Base-by-base conservation (phyloP, 2,797 vertebrate species). In the Oreochromis mossambicus region DNA sequence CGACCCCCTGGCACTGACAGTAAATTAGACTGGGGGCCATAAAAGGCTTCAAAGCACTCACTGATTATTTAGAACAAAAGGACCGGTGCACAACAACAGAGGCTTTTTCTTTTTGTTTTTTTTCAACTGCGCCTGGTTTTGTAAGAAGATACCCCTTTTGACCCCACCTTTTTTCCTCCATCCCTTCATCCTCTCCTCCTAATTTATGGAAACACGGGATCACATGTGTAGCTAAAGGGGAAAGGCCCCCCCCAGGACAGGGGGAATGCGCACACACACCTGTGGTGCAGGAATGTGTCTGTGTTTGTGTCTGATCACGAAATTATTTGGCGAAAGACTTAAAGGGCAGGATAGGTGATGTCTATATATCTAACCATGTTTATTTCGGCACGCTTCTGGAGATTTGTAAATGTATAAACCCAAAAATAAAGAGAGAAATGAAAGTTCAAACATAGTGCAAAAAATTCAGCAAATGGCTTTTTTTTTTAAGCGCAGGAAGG, bases 371-470 rank as follows among this genome's bases (percentile, higher is more conserved):
- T 36, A 12, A 84, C 81, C 17, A 79, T 84, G 87, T 90, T 90
- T 84, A 46, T 38, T 79, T 83, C 13, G 54, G 87, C 88, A 87
- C 63, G 54, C 26, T 79, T 86, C 90, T 52, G 84, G 80, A 82
- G 89, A 83, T 88, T 83, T 81, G 79, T 80, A 79, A 88, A 85
- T 86, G 87, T 80, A 89, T 6, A 83, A 82, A 38, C 58, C 32
- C 41, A 58, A 81, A 70, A 79, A 73, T 81, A 79, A 24, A 55
- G 48, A 77, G 21, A 86, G 76, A 85, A 83, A 92, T 78, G 14
- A 55, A 88, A 89, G 77, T 85, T 90, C 86, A 90, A 92, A 91
- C 87, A 94, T 94, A 95, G 95, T 96, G 95, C 95, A 96, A 95
- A 94, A 94, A 88, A 86, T 86, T 54, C 88, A 86, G 89, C 91